Evolutionary conservation across 2,888 invertebrate genomes (phyloP).

Genomic region (Ectemnius continuus): DNA sequence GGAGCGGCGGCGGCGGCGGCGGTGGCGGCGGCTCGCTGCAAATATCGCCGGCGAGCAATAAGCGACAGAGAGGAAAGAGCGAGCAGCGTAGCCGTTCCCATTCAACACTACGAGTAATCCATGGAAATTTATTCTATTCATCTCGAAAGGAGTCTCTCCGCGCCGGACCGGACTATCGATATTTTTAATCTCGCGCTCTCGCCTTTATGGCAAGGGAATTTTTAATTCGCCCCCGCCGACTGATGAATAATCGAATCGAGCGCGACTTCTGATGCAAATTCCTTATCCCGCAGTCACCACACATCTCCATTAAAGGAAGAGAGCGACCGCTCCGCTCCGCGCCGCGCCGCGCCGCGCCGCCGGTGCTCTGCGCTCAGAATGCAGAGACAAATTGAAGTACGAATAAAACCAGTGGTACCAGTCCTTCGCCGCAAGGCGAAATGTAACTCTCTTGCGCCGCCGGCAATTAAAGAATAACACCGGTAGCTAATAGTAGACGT

Average conservation of each 20-base stretch:
- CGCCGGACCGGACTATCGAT: conserved; percentile 42
- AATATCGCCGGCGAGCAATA: conserved; percentile 31
- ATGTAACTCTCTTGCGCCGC: neutral
- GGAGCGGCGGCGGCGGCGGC: neutral
- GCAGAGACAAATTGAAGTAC: conserved; percentile 6
- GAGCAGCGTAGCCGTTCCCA: conserved; percentile 19
- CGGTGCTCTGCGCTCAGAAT: neutral
- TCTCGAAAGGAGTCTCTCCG: conserved; percentile 41
- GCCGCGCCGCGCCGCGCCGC: no score
- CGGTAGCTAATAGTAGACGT: neutral
- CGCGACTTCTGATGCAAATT: neutral
- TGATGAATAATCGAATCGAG: conserved; percentile 6
- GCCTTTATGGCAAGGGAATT: conserved; percentile 41
- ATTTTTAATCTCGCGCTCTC: conserved; percentile 16
- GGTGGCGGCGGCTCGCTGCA: neutral
- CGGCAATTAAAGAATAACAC: conserved; percentile 8
- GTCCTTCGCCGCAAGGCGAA: neutral
- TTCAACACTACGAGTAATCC: conserved; percentile 47
- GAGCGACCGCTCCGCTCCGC: no score
- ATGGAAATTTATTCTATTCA: conserved; percentile 51
- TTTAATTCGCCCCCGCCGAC: conserved; percentile 17
- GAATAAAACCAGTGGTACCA: neutral
- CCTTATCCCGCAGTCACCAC: conserved; percentile 17
- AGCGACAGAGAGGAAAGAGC: conserved; percentile 17
- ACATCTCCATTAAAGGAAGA: conserved; percentile 11